phyloP scores from a whole-genome alignment of 2,797 vertebrate species.

The Pyrrhura leucotis region DNA sequence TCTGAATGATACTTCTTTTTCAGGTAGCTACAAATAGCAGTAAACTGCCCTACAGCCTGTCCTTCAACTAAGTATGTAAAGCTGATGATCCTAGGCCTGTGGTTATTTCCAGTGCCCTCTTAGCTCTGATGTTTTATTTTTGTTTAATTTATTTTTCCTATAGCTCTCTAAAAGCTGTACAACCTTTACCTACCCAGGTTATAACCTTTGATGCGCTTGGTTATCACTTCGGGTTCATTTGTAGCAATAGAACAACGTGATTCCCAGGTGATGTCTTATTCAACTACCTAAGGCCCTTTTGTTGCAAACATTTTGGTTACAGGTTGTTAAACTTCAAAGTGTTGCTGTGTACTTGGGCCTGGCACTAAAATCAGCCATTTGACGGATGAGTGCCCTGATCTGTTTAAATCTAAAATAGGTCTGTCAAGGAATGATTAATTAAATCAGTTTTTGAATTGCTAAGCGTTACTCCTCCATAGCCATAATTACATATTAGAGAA shows the following conservation, averaged over 20 bases:
- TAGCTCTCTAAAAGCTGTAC: not conserved
- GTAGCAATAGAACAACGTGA: slow-evolving; percentile 52
- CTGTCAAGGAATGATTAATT: slow-evolving; percentile 15
- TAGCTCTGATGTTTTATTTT: not conserved
- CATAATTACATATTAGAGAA: slow-evolving; percentile 56
- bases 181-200: not conserved
- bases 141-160: not conserved
- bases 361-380: slow-evolving; percentile 15
- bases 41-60: slow-evolving; percentile 5
- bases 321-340: not conserved
- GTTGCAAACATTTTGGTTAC: slow-evolving; percentile 6
- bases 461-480: not conserved
- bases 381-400: not conserved
- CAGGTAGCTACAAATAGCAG: not conserved
- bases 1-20: not conserved
- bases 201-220: slow-evolving; percentile 19
- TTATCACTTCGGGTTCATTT: slow-evolving; percentile 47
- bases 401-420: slow-evolving; percentile 24
- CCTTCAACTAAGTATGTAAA: not conserved
- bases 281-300: not conserved
- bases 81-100: not conserved
- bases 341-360: not conserved
- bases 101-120: not conserved
- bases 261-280: not conserved
- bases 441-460: slow-evolving; percentile 27